phyloP scores from a whole-genome alignment of 2,888 invertebrate genomes.

The Sinodicranocentrus sp. region DNA sequence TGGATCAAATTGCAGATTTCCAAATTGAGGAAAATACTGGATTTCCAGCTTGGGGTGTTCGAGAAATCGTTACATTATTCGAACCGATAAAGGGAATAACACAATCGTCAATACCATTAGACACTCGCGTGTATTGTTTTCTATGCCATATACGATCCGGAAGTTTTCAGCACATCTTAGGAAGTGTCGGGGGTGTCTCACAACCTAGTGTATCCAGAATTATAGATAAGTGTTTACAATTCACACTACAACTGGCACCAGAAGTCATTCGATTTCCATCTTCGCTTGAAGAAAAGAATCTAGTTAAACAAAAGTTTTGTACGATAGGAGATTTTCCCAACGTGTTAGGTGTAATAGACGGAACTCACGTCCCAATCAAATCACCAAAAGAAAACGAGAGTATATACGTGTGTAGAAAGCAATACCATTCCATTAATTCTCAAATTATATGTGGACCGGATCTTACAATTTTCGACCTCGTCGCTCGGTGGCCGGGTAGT shows the following conservation, averaged over 20 bases:
- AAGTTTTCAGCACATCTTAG: conserved; percentile 28
- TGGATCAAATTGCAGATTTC: conserved; percentile 16
- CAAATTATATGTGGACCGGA: conserved; percentile 70
- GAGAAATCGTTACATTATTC: conserved; percentile 24
- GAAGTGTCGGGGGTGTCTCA: conserved; percentile 26
- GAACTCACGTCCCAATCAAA: conserved; percentile 74
- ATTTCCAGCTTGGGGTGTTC: background rate
- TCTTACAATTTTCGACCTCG: conserved; percentile 61
- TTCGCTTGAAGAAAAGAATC: background rate
- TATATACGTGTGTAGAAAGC: conserved; percentile 72
- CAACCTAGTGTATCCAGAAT: conserved; percentile 38
- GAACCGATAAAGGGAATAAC: background rate
- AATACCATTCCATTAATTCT: conserved; percentile 74
- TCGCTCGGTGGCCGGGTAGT: conserved; percentile 73
- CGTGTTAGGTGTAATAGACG: conserved; percentile 74
- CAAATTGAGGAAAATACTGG: conserved; percentile 35
- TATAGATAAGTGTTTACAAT: background rate
- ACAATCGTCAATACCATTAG: conserved; percentile 19
- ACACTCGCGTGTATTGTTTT: conserved; percentile 43
- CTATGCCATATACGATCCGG: conserved; percentile 41
- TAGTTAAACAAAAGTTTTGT: conserved; percentile 28
- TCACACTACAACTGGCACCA: background rate
- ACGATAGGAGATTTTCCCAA: conserved; percentile 68
- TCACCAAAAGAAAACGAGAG: conserved; percentile 61
- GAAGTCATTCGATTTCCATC: conserved; percentile 25